Conservation (phyloP, 2,797 vertebrate species). For the Manis crassicaudata region DNA sequence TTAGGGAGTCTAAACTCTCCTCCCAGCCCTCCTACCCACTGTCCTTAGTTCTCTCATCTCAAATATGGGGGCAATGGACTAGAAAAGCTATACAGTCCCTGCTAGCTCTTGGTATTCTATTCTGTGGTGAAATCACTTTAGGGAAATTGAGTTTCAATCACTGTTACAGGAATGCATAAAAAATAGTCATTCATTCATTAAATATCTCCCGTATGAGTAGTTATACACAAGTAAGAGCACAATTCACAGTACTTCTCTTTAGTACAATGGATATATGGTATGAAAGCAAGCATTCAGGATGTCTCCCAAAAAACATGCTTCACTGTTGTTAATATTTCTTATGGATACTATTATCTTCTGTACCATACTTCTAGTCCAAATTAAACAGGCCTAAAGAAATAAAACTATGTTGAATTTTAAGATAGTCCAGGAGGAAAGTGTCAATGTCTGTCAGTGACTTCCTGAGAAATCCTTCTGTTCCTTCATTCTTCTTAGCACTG, state of each 20-base stretch:
- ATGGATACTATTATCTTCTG: not conserved
- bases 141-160: slow-evolving; percentile 25
- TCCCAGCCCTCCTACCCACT: not conserved
- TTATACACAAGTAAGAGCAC: not conserved
- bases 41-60: not conserved
- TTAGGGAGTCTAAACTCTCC: not conserved
- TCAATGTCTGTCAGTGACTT: not conserved
- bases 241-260: not conserved
- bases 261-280: not conserved
- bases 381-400: not conserved
- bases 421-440: not conserved
- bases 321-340: not conserved
- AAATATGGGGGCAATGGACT: not conserved
- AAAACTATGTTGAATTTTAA: not conserved
- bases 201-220: not conserved
- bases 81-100: not conserved
- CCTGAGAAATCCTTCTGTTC: not conserved
- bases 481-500: not conserved
- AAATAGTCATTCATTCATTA: slow-evolving; percentile 16
- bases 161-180: not conserved
- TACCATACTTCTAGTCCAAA: not conserved
- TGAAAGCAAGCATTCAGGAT: not conserved
- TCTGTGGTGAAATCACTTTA: not conserved
- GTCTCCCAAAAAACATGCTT: not conserved
- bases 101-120: not conserved